Evolutionary conservation across 1,140 invertebrate genomes (phyloP).

Genomic region (Danaus melanippus): DNA sequence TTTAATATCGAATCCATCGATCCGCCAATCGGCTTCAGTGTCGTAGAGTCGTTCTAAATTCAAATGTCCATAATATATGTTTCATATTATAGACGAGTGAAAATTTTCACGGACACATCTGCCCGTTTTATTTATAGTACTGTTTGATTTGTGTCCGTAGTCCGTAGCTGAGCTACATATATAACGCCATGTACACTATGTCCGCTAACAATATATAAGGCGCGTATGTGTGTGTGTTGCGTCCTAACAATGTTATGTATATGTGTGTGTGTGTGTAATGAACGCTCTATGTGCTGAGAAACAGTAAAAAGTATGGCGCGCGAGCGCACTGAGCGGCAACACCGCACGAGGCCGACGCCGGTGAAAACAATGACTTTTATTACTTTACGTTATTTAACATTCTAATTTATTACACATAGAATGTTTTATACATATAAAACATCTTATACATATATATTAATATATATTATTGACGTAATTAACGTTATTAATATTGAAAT

Average conservation of each 20-base stretch:
- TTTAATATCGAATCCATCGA: too few species aligned
- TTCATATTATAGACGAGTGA: conserved; percentile 21
- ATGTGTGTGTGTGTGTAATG: conserved; percentile 64
- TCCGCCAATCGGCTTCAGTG: too few species aligned
- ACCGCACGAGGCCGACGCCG: conserved; percentile 49
- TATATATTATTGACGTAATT: neutral
- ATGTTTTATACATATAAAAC: too few species aligned
- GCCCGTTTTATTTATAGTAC: conserved; percentile 60
- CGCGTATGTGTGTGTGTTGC: conserved; percentile 48
- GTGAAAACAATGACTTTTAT: conserved; percentile 66
- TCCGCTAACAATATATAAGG: conserved; percentile 47
- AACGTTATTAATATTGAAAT: too few species aligned
- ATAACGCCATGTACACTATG: conserved; percentile 33
- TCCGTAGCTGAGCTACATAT: conserved; percentile 61
- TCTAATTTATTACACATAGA: too few species aligned
- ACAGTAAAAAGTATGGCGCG: conserved; percentile 70
- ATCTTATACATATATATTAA: too few species aligned
- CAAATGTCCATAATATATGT: too few species aligned
- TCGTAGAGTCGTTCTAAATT: too few species aligned
- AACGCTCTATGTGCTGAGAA: conserved; percentile 66
- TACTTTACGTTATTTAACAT: conserved; percentile 37
- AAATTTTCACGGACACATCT: conserved; percentile 56
- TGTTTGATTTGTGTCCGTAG: conserved; percentile 59
- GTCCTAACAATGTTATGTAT: conserved; percentile 55
- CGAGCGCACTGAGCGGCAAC: conserved; percentile 62